phyloP scores from a whole-genome alignment of 2,113 vertebrate genomes.

The Euleptes europaea region DNA sequence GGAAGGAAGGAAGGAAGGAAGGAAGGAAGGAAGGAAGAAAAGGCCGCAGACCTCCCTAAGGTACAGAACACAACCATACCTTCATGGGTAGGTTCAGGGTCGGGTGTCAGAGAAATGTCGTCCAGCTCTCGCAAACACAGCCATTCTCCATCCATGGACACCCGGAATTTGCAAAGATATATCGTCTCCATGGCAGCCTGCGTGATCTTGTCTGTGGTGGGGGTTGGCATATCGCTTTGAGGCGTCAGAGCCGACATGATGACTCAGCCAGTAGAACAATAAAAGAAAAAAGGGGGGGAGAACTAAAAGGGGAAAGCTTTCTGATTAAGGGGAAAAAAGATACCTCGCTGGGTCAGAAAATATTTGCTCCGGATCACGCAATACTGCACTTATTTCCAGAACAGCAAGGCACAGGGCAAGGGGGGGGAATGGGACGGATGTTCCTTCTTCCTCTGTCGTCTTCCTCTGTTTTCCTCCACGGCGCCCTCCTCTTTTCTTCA shows the following conservation, averaged over 20 bases:
- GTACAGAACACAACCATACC: conserved; percentile 77
- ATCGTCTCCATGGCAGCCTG: conserved; percentile 99
- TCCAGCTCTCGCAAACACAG: conserved; percentile 97
- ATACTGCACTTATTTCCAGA: conserved; percentile 49
- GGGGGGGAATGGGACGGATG: conserved; percentile 2
- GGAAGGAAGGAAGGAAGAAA: no score
- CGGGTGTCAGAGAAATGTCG: conserved; percentile 98
- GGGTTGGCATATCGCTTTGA: conserved; percentile 96
- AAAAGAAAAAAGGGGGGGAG: conserved; percentile 63
- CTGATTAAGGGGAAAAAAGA: conserved; percentile 39
- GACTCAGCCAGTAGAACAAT: conserved; percentile 92
- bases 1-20: no score
- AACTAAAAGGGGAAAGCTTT: conserved; percentile 59
- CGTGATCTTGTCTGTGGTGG: conserved; percentile 99
- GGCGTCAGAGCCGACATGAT: conserved; percentile 99
- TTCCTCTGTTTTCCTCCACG: conserved; percentile 55
- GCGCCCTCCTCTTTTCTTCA: conserved; percentile 28
- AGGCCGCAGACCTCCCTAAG: conserved; percentile 29
- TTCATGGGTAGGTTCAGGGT: conserved; percentile 97
- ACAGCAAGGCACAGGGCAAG: conserved; percentile 54
- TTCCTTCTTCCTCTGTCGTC: conserved; percentile 41
- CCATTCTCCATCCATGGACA: conserved; percentile 99
- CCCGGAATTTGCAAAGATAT: conserved; percentile 99
- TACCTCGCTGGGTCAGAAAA: conserved; percentile 51
- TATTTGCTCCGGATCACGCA: conserved; percentile 44